A percentile compares a stretch with the other conserved stretches of the same genome.
Conservation (phyloP, 2,888 invertebrate species). For the Cheilosia urbana region DNA sequence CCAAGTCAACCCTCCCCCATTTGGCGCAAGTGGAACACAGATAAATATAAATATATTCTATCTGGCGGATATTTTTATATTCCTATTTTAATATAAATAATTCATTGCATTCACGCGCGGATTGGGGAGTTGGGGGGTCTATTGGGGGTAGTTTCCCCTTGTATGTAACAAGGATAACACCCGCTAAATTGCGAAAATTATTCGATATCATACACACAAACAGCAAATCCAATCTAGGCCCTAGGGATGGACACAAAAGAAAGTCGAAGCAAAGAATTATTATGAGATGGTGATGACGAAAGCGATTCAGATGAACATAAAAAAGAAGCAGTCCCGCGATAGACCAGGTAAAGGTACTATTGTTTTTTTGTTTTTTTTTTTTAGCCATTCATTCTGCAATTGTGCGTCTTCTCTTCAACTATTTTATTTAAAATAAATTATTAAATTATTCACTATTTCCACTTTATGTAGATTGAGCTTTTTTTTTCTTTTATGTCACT, state of each 20-base stretch:
- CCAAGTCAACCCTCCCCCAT: conserved; percentile 32
- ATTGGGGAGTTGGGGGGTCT: conserved; percentile 4
- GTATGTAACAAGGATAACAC: conserved; percentile 62
- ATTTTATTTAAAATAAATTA: conserved; percentile 19
- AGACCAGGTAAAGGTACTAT: conserved; percentile 46
- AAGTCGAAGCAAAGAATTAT: conserved; percentile 22
- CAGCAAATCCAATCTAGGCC: conserved; percentile 40
- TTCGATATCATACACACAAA: conserved; percentile 39
- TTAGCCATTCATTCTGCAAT: conserved; percentile 54
- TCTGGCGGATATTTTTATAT: conserved; percentile 55
- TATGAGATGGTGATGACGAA: conserved; percentile 70
- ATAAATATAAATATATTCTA: conserved; percentile 45
- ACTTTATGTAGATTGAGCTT: background rate
- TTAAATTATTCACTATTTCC: conserved; percentile 47
- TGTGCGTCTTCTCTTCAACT: conserved; percentile 24
- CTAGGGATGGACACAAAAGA: conserved; percentile 55
- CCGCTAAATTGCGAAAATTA: conserved; percentile 54
- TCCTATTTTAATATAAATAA: conserved; percentile 68
- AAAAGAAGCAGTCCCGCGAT: conserved; percentile 39
- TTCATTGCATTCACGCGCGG: conserved; percentile 61
- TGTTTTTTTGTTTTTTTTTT: background rate
- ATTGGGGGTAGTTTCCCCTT: conserved; percentile 40
- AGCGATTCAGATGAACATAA: conserved; percentile 61
- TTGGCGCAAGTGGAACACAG: conserved; percentile 55
- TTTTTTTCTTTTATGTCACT: background rate